Evolutionary conservation across 1,140 invertebrate species (phyloP).

Genomic region (Trichonephila clavipes): DNA sequence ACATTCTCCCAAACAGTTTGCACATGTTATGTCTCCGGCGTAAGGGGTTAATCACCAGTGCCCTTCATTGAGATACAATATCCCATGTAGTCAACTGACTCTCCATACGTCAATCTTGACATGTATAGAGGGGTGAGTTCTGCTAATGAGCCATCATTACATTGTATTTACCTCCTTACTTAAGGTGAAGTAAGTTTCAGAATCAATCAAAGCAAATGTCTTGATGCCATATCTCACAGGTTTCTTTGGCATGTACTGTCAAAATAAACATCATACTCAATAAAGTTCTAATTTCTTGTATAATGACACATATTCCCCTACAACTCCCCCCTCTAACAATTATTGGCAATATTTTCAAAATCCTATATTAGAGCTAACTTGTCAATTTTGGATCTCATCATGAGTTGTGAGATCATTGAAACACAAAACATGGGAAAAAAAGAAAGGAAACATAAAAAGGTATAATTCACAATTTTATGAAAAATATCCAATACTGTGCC

Average conservation of each 20-base stretch:
- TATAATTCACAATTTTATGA: neutral
- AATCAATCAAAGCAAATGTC: neutral
- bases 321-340: constrained; percentile 17
- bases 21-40: too few relatives aligned
- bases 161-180: too few relatives aligned
- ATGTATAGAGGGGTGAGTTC: too few relatives aligned
- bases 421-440: neutral
- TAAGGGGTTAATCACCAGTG: too few relatives aligned
- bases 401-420: constrained; percentile 1
- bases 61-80: too few relatives aligned
- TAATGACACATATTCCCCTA: neutral
- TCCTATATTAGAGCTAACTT: constrained; percentile 5
- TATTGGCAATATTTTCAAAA: constrained; percentile 16
- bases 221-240: constrained; percentile 27
- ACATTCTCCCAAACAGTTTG: too few relatives aligned
- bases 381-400: neutral
- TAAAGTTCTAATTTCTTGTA: constrained; percentile 10
- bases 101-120: too few relatives aligned
- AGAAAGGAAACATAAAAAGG: constrained; percentile 26
- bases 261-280: constrained; percentile 21
- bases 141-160: too few relatives aligned
- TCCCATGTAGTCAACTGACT: too few relatives aligned
- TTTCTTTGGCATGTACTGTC: constrained; percentile 43
- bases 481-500: constrained; percentile 10
- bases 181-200: neutral